Evolutionary conservation across 2,113 vertebrate species (phyloP), one percentile per base, ranked within the genome.

Genomic region (Rhineura floridana): DNA sequence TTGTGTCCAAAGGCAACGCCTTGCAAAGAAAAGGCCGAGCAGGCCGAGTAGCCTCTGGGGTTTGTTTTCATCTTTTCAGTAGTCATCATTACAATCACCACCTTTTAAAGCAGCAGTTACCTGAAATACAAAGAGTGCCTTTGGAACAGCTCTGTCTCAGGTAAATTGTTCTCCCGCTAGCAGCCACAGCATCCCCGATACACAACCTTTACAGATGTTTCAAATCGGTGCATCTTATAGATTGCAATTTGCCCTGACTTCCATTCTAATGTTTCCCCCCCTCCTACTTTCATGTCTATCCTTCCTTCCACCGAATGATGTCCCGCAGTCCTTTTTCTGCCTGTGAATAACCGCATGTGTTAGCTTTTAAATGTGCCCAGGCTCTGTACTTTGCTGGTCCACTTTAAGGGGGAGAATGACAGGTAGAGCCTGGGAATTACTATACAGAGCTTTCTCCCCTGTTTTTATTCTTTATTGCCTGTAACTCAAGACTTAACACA

Each of bases 11-110:
- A 88, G 99, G 98, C 89, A 99, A 97, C 0, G 98, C 99, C 3
- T 94, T 99, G 92, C 99, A 99, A 93, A 98, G 99, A 91, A 98
- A 96, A 93, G 99, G 99, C 2, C 95, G 99, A 86, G 99, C 99
- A 0, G 99, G 99, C 39, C 98, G 99, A 0, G 98, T 99, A 81
- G 98, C 98, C 1, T 99, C 99, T 0, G 99, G 99, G 0, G 96
- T 99, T 92, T 99, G 99, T 94, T 99, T 99, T 94, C 98, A 99
- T 90, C 97, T 99, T 87, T 99, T 99, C 95, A 99, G 98, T 75
- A 98, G 98, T 93, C 98, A 99, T 94, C 97, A 98, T 94, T 99
- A 98, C 93, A 93, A 91, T 62, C 96, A 99, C 93, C 98, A 98
- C 44, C 97, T 99, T 90, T 92, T 97, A 6, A 97, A 98, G 67